Evolutionary conservation across 2,797 vertebrate species (phyloP).

Genomic region (Rhinatrema bivittatum): DNA sequence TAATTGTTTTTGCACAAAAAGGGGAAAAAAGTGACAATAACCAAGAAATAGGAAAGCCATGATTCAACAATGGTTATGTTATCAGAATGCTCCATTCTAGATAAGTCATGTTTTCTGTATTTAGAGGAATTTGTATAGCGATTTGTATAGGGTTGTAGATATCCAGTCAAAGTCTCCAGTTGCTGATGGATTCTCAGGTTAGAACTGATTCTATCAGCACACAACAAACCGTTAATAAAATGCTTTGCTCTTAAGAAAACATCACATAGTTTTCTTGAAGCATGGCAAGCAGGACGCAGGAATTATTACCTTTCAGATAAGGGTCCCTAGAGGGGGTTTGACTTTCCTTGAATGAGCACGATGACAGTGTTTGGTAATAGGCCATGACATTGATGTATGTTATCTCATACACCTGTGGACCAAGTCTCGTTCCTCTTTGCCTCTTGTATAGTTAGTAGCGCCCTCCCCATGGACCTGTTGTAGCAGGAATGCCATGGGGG

Average conservation of each 20-base stretch:
- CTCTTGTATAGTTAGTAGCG: constrained; percentile 21
- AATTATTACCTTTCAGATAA: not conserved
- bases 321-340: constrained; percentile 16
- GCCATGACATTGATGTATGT: constrained; percentile 30
- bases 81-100: no score
- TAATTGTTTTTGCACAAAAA: no score
- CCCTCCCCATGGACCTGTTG: constrained; percentile 35
- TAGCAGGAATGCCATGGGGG: constrained; percentile 37
- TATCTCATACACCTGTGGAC: constrained; percentile 44
- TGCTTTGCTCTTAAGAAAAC: not conserved
- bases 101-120: no score
- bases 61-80: no score
- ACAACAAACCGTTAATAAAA: no score
- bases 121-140: no score
- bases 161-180: not conserved
- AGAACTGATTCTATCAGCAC: not conserved
- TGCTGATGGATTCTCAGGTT: constrained; percentile 1
- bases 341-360: constrained; percentile 6
- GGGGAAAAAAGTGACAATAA: no score
- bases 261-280: not conserved
- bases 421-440: constrained; percentile 12
- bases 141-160: no score
- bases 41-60: no score
- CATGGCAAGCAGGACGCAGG: not conserved
- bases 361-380: constrained; percentile 23